These are phyloP conservation scores for Rosalia funebris DNA, from an alignment of 2,888 invertebrate genomes.

Conservation along the genomic window DNA sequence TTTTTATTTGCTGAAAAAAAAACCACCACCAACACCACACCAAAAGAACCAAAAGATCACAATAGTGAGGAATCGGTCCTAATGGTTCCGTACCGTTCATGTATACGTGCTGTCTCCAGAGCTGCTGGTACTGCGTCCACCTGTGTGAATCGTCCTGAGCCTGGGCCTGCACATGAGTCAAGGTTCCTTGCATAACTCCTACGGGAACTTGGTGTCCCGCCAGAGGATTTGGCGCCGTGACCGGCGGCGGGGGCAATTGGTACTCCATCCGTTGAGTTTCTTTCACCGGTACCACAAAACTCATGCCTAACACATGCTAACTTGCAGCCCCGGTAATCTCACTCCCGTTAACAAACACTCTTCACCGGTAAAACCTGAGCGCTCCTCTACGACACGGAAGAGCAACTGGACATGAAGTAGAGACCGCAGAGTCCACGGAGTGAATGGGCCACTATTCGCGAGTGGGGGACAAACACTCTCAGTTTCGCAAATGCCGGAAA, in stretches of 20 bases:
- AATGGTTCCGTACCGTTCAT: conserved; percentile 72
- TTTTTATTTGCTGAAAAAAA: too few relatives aligned
- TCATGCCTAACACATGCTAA: conserved; percentile 63
- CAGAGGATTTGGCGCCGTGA: conserved; percentile 54
- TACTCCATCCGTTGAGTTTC: conserved; percentile 63
- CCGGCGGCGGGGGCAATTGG: conserved; percentile 66
- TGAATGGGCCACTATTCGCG: conserved; percentile 54
- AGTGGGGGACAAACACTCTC: conserved; percentile 55
- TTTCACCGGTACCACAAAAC: conserved; percentile 64
- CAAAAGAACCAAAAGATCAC: conserved; percentile 3
- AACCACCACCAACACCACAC: conserved; percentile 12
- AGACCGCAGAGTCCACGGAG: conserved; percentile 51
- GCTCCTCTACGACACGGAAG: conserved; percentile 58
- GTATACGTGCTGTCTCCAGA: conserved; percentile 83
- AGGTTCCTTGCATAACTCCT: conserved; percentile 73
- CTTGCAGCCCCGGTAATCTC: conserved; percentile 53
- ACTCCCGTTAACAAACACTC: conserved; percentile 33
- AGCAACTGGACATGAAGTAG: conserved; percentile 60
- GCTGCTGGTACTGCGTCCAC: conserved; percentile 81
- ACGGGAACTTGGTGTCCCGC: conserved; percentile 69
- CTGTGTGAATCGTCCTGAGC: conserved; percentile 67
- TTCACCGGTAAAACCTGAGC: conserved; percentile 35
- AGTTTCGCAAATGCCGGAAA: conserved; percentile 64
- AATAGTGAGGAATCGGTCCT: conserved; percentile 11
- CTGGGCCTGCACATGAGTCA: conserved; percentile 71